These are phyloP conservation scores for Atethmia centrago DNA, from an alignment of 2,888 invertebrate genomes.

Conservation along the genomic window DNA sequence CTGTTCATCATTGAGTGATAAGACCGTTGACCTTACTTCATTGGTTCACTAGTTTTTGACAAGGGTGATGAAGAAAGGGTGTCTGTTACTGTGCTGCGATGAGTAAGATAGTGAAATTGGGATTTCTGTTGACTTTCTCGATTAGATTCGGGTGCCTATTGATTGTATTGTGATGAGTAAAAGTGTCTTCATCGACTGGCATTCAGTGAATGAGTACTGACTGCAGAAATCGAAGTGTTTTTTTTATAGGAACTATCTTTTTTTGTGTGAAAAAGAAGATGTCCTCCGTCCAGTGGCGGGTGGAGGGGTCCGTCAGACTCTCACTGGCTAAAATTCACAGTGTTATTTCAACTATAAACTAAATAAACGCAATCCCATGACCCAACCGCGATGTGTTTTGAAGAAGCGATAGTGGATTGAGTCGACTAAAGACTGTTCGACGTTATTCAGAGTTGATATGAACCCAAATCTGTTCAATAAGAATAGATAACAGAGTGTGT, in stretches of 20 bases:
- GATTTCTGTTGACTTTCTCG: neutral
- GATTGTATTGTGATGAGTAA: conserved; percentile 1
- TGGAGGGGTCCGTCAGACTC: neutral
- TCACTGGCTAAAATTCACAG: neutral
- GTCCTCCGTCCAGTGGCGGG: fast-evolving
- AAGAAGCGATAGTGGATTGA: too few relatives aligned
- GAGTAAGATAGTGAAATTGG: neutral
- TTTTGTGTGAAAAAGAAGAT: too few relatives aligned
- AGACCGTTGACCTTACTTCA: conserved; percentile 41
- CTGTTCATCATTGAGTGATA: conserved; percentile 58
- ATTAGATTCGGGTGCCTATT: neutral
- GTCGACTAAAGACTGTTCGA: too few relatives aligned
- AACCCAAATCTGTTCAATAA: too few relatives aligned
- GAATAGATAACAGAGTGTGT: too few relatives aligned
- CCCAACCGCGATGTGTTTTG: too few relatives aligned
- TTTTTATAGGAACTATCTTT: neutral
- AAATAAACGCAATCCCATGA: too few relatives aligned
- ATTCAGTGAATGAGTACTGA: neutral
- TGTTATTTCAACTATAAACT: neutral
- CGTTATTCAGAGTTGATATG: too few relatives aligned
- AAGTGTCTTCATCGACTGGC: neutral
- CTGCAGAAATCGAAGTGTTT: neutral
- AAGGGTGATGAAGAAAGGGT: conserved; percentile 19
- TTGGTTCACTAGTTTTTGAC: conserved; percentile 36
- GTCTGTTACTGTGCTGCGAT: conserved; percentile 24